Base-by-base conservation (phyloP, 2,888 invertebrate genomes). In the Strigamia crassipes region DNA sequence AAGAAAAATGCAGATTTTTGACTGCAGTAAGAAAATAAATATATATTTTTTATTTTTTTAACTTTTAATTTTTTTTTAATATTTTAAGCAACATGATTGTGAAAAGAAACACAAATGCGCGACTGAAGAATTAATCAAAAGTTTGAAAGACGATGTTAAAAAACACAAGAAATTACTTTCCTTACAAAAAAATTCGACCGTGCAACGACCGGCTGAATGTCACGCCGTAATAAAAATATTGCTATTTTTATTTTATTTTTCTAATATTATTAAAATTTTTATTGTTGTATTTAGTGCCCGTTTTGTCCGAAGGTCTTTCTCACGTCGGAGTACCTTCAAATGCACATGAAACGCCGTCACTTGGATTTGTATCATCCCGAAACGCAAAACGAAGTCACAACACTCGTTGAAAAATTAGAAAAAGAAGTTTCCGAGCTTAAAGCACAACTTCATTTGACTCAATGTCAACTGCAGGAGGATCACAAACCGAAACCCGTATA, bases 221-320 rank as follows among this genome's bases (percentile, higher is more conserved):
- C 79, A 42, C 15, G 41, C 46, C 42, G 79, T 79, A 79, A 79
- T 15, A 0, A 41, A 2, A 34, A n/a, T n/a, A n/a, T n/a, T n/a
- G n/a, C n/a, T n/a, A n/a, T n/a, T n/a, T n/a, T n/a, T n/a, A n/a
- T n/a, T n/a, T n/a, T n/a, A n/a, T n/a, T n/a, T n/a, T n/a, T n/a
- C n/a, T n/a, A 27, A 79, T 46, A 15, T 79, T 18, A 42, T 79
- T 21, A 8, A 78, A 15, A 10, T 79, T 41, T 34, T 79, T 41
- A 23, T 42, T 13, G 8, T 15, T 80, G 4, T 18, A 21, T 80
- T 27, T 21, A 80, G 80, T 80, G 80, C 27, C 80, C 80, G 5
- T 80, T 80, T 61, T 80, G 80, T 61, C 61, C 80, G 8, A 80
- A 80, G 38, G 18, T 61, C 0, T 80, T 80, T 27, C 23, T 80